Percentiles rank a stretch among this genome's conserved stretches.
Evolutionary conservation across 2,888 invertebrate genomes (phyloP).

Genomic region (Anaspis maculata): DNA sequence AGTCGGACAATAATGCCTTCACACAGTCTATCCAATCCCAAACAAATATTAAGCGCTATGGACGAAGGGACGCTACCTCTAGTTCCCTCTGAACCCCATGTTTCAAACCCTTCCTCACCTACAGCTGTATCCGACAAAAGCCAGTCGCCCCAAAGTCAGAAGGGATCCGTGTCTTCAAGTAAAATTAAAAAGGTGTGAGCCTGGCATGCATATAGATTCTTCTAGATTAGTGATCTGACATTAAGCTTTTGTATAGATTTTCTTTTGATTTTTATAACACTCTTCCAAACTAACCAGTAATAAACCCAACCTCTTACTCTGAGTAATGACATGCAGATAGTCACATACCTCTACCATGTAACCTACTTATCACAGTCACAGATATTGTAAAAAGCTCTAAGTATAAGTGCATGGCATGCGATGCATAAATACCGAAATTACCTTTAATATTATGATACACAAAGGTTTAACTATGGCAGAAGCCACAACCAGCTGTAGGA

Average conservation of each 20-base stretch:
- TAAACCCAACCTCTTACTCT: no score
- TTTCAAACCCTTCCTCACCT: slow-evolving; percentile 42
- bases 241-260: slow-evolving; percentile 5
- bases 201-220: slow-evolving; percentile 28
- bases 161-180: slow-evolving; percentile 46
- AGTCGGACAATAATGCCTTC: slow-evolving; percentile 66
- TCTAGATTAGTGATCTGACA: slow-evolving; percentile 19
- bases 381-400: no score
- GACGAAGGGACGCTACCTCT: slow-evolving; percentile 40
- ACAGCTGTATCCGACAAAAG: slow-evolving; percentile 47
- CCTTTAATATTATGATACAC: no score
- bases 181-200: slow-evolving; percentile 46
- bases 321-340: no score
- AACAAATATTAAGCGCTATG: slow-evolving; percentile 44
- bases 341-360: no score
- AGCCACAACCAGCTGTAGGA: no score
- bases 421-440: no score
- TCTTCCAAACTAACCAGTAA: no score
- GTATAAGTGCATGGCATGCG: no score
- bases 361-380: no score
- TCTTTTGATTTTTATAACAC: slow-evolving; percentile 9
- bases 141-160: slow-evolving; percentile 45
- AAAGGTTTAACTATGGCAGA: no score
- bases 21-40: slow-evolving; percentile 47
- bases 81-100: slow-evolving; percentile 35